Evolutionary conservation across 1,140 invertebrate species (phyloP), one percentile per base, ranked within the genome.

Genomic region (Drosophila willistoni): DNA sequence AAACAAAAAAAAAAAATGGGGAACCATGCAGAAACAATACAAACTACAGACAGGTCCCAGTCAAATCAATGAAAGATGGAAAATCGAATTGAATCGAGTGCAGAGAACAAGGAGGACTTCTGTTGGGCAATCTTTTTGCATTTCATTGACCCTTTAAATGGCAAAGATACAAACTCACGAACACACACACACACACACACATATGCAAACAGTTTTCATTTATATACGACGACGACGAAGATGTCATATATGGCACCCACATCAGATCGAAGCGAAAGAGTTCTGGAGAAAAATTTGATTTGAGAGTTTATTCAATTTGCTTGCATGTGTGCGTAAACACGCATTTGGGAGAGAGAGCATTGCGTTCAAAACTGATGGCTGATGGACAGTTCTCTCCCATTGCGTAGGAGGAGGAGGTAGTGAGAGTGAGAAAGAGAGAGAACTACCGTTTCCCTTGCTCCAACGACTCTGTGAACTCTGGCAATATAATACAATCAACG

Each of bases 141-240:
- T 87, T 89, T 87, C 83, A 87, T 87, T 87, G 83, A 87, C 83
- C 83, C 68, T 89, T 87, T 87, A 89, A 87, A 87, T 87, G 71
- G 80, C 73, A 71, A 71, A 69, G 72, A 83, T 79, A 68, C 39
- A 77, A 68, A 68, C 71, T 63, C 19, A 39, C 61, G 22, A 25
- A 71, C 55, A 56, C 56, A 51, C 56, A 68, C 39, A 39, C 39
- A 7, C 64, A 34, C 39, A 42, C 56, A 68, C 39, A 39, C 33
- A 7, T 57, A 34, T 33, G 39, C 25, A 63, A 3, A n/a, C 22
- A 54, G 33, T 44, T 13, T 39, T 12, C 56, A 56, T 41, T 19
- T 61, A 10, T 60, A 33, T 61, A 47, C 47, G 25, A 57, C 25
- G 7, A 13, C 54, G 41, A 47, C 56, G 29, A 33, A 56, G 25